Percentiles rank a stretch among this genome's conserved stretches.
Evolutionary conservation across 2,888 invertebrate genomes (phyloP).

Genomic region (Cordilura impudica): DNA sequence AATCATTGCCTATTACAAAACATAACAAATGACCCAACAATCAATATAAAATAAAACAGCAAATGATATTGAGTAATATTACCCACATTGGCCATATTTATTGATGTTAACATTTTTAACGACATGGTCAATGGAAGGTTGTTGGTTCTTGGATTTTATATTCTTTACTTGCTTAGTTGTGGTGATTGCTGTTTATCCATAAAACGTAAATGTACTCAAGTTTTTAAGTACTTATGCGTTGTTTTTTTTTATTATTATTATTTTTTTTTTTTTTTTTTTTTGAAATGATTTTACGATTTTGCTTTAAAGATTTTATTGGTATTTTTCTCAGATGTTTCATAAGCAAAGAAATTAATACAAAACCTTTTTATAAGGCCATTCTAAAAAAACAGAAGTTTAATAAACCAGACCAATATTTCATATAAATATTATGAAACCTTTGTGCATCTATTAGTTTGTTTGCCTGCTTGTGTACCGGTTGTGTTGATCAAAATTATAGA

Average conservation of each 20-base stretch:
- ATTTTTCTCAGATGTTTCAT: too few species aligned
- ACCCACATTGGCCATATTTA: constrained; percentile 45
- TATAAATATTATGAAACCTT: too few species aligned
- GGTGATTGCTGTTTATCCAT: constrained; percentile 1
- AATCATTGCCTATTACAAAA: constrained; percentile 17
- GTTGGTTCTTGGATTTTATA: neutral
- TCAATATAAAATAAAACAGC: neutral
- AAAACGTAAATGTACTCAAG: constrained; percentile 31
- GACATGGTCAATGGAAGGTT: constrained; percentile 49
- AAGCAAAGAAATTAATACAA: too few species aligned
- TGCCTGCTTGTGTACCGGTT: too few species aligned
- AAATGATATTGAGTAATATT: constrained; percentile 4
- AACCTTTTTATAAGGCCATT: too few species aligned
- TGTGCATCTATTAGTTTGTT: too few species aligned
- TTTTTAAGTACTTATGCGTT: constrained; percentile 17
- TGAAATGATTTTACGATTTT: neutral
- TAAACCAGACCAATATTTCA: too few species aligned
- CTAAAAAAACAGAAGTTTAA: too few species aligned
- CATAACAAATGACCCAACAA: constrained; percentile 34
- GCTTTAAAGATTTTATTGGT: too few species aligned
- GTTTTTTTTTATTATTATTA: neutral
- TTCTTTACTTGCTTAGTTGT: neutral
- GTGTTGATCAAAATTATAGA: too few species aligned
- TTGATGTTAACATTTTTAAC: constrained; percentile 58
- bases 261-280: neutral